These are phyloP conservation scores for Lysandra coridon DNA, from an alignment of 2,888 invertebrate genomes.

Conservation along the genomic window DNA sequence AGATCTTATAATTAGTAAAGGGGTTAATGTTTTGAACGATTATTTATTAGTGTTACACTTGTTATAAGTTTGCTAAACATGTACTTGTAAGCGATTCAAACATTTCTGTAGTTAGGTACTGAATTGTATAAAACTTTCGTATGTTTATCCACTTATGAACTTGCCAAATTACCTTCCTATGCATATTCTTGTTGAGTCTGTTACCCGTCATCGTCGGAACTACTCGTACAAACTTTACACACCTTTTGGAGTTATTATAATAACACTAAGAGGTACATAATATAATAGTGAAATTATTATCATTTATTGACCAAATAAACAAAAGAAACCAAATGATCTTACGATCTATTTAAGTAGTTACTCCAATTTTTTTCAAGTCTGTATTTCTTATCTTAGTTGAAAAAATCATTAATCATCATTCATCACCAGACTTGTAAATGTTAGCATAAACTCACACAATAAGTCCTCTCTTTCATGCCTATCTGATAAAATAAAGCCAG, in stretches of 20 bases:
- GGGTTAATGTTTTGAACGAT: background rate
- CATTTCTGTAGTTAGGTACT: slow-evolving; percentile 58
- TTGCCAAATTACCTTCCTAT: slow-evolving; percentile 73
- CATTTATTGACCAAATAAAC: background rate
- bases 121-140: slow-evolving; percentile 51
- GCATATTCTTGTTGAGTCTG: slow-evolving; percentile 61
- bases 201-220: slow-evolving; percentile 50
- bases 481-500: too few relatives aligned
- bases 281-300: too few relatives aligned
- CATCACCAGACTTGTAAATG: too few relatives aligned
- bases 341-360: too few relatives aligned
- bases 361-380: too few relatives aligned
- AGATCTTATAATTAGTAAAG: background rate
- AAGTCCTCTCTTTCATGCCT: too few relatives aligned
- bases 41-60: background rate
- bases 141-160: slow-evolving; percentile 53
- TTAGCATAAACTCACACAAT: too few relatives aligned
- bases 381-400: too few relatives aligned
- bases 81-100: slow-evolving; percentile 7
- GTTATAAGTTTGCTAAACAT: background rate
- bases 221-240: slow-evolving; percentile 34
- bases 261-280: too few relatives aligned
- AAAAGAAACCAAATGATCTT: too few relatives aligned
- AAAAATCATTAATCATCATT: too few relatives aligned
- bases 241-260: slow-evolving; percentile 4